Percentiles rank a stretch among this genome's conserved stretches.
Evolutionary conservation across 2,113 vertebrate species (phyloP).

Genomic region (Myotis lucifugus): DNA sequence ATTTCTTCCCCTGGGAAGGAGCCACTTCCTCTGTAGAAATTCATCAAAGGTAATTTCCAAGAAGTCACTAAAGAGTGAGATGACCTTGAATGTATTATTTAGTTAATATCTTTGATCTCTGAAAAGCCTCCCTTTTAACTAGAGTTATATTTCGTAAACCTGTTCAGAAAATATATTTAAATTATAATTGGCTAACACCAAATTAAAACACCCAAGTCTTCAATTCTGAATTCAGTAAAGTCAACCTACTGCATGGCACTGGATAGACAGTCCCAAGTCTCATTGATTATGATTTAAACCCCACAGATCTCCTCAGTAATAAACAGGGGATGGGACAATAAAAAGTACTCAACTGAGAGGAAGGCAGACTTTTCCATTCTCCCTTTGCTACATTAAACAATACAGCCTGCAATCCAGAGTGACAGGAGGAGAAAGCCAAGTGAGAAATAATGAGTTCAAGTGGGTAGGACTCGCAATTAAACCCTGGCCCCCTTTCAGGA

Average conservation of each 20-base stretch:
- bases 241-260: background rate
- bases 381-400: constrained; percentile 59
- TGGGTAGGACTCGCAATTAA: background rate
- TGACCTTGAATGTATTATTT: background rate
- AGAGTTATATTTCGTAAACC: background rate
- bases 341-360: background rate
- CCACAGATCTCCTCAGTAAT: background rate
- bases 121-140: background rate
- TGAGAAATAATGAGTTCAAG: constrained; percentile 30
- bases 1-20: background rate
- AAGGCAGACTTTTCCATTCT: constrained; percentile 5
- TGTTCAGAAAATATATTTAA: constrained; percentile 1
- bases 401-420: background rate
- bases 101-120: constrained; percentile 18
- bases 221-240: background rate
- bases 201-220: constrained; percentile 41
- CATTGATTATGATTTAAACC: background rate
- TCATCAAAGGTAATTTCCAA: background rate
- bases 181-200: background rate
- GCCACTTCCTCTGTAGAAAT: constrained; percentile 1
- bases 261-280: background rate
- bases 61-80: background rate
- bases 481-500: background rate
- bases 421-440: constrained; percentile 3
- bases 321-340: constrained; percentile 8